Percentiles rank a stretch among this genome's conserved stretches.
Conservation (phyloP, 2,797 vertebrate genomes). For the Pseudochaenichthys georgianus region DNA sequence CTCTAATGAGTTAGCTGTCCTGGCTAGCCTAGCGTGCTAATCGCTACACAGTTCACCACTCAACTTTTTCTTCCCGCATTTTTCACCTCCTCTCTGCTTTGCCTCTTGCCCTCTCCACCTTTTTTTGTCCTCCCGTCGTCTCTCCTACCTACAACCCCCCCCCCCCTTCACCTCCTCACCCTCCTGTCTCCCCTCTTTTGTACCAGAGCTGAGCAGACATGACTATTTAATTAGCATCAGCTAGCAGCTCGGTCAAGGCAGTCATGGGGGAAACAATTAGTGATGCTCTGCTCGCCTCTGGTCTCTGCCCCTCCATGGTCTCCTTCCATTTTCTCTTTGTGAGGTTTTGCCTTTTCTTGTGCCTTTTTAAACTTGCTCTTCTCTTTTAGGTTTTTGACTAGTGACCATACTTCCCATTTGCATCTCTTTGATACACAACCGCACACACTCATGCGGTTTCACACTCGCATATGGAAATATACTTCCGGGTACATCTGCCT, state of each 20-base stretch:
- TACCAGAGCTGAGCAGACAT: conserved; percentile 59
- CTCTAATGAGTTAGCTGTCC: conserved; percentile 76
- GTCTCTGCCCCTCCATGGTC: conserved; percentile 17
- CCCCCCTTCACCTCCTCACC: conserved; percentile 25
- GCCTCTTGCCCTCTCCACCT: conserved; percentile 23
- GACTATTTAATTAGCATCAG: conserved; percentile 76
- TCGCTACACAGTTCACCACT: conserved; percentile 79
- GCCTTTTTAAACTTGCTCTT: conserved; percentile 6
- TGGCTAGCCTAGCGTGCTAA: conserved; percentile 80
- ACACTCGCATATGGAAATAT: not conserved
- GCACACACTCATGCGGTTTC: not conserved
- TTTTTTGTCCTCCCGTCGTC: not conserved
- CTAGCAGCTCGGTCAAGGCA: conserved; percentile 38
- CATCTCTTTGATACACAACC: not conserved
- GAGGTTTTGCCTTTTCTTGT: not conserved
- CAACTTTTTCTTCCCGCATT: conserved; percentile 26
- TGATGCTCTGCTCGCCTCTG: conserved; percentile 26
- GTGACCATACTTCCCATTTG: conserved; percentile 20
- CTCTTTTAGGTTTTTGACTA: not conserved
- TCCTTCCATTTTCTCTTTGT: conserved; percentile 1
- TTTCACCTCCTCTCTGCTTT: not conserved
- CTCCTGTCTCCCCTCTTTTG: conserved; percentile 21
- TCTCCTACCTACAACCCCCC: not conserved
- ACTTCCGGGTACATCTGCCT: not conserved
- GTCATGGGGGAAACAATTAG: conserved; percentile 57